These are phyloP conservation scores for Saccostrea cuccullata DNA, from an alignment of 1,140 invertebrate genomes.

Conservation along the genomic window DNA sequence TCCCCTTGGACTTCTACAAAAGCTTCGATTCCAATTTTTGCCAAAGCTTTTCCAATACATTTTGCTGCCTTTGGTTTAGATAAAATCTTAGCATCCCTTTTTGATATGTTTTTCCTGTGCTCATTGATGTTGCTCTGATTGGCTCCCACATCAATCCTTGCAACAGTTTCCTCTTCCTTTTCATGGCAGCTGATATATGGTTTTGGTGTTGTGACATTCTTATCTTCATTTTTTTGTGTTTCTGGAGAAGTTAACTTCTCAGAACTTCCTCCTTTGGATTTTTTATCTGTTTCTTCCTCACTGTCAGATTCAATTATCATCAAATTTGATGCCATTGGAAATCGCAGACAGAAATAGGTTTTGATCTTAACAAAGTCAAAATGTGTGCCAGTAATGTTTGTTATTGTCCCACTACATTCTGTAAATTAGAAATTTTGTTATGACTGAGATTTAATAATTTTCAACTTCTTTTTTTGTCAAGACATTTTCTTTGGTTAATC, in stretches of 20 bases:
- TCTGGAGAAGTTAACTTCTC: neutral
- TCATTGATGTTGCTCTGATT: neutral
- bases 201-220: neutral
- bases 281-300: neutral
- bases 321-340: slow-evolving; percentile 3
- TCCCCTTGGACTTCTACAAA: neutral
- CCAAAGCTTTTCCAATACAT: neutral
- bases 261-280: neutral
- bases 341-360: neutral
- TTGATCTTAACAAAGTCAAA: no score
- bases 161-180: neutral
- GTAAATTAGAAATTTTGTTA: neutral
- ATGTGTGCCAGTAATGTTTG: no score
- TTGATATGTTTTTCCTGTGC: neutral
- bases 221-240: neutral
- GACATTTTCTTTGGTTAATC: no score
- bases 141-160: neutral
- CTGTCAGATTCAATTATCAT: neutral
- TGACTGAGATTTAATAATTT: no score
- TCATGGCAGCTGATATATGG: neutral
- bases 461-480: no score
- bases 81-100: neutral
- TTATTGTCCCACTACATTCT: neutral
- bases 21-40: neutral
- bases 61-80: neutral